Evolutionary conservation across 2,113 vertebrate genomes (phyloP).

Genomic region (Urocitellus parryii): DNA sequence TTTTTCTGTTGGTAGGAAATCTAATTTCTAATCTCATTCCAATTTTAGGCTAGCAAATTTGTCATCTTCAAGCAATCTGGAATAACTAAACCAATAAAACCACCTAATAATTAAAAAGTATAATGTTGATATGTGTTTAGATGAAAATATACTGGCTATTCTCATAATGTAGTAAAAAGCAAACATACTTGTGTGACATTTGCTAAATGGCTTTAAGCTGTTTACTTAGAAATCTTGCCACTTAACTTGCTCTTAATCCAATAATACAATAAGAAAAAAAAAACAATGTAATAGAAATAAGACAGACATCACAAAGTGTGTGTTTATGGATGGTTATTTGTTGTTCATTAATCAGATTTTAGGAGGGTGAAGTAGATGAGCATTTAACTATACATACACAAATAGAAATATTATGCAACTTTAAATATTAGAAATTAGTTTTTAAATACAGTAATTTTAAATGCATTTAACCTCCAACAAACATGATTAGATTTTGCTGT

Average conservation of each 20-base stretch:
- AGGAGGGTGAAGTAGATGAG: too few relatives aligned
- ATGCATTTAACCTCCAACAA: too few relatives aligned
- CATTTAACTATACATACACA: background rate
- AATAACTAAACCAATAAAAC: slow-evolving; percentile 24
- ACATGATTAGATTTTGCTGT: too few relatives aligned
- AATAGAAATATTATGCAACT: background rate
- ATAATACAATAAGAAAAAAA: background rate
- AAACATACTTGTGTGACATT: slow-evolving; percentile 40
- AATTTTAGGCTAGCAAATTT: slow-evolving; percentile 17
- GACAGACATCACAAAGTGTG: too few relatives aligned
- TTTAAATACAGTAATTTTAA: too few relatives aligned
- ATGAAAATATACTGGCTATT: slow-evolving; percentile 48
- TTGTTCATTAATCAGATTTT: too few relatives aligned
- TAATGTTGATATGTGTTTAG: slow-evolving; percentile 12
- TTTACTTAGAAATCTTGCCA: slow-evolving; percentile 48
- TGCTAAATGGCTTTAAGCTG: slow-evolving; percentile 35
- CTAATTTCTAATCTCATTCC: slow-evolving; percentile 31
- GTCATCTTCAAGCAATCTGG: slow-evolving; percentile 23
- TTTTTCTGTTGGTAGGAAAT: slow-evolving; percentile 18
- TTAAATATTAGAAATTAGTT: too few relatives aligned
- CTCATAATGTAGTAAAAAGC: slow-evolving; percentile 22
- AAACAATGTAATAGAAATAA: background rate
- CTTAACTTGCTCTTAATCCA: slow-evolving; percentile 44
- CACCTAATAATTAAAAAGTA: background rate
- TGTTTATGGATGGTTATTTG: too few relatives aligned